Conservation (phyloP, 2,113 vertebrate species). For the Serilophus lunatus region DNA sequence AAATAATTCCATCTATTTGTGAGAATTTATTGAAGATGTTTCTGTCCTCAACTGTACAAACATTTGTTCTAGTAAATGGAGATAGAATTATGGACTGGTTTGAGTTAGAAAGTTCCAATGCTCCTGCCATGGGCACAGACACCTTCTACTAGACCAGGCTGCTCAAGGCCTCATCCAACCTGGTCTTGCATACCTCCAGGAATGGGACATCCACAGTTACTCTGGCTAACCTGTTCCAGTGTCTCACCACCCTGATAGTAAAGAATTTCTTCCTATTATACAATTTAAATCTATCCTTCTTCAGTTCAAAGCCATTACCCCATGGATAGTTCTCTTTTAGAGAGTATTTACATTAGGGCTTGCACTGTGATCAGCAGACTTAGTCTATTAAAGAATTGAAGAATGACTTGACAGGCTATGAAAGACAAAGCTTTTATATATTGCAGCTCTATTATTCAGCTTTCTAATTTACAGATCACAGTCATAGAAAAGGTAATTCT, state of each 20-base stretch:
- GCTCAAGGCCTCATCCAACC: background rate
- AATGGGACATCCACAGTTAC: background rate
- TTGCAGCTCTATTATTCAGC: conserved; percentile 10
- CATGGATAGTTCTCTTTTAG: background rate
- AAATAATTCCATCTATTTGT: conserved; percentile 3
- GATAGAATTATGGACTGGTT: background rate
- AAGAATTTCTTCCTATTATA: background rate
- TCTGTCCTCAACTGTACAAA: background rate
- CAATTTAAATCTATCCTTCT: background rate
- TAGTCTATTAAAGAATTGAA: background rate
- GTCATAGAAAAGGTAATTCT: conserved; percentile 28
- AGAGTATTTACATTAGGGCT: background rate
- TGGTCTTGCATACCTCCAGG: background rate
- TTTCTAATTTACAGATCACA: conserved; percentile 42
- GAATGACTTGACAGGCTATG: background rate
- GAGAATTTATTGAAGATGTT: background rate
- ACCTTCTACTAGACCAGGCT: background rate
- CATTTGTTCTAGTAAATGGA: conserved; percentile 4
- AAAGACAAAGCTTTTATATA: conserved; percentile 5
- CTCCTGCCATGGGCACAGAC: background rate
- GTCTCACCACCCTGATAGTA: no score
- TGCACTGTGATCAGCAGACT: background rate
- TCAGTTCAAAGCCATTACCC: background rate
- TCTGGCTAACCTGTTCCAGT: background rate
- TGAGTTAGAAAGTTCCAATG: background rate